phyloP scores from a whole-genome alignment of 2,113 vertebrate genomes.

The Thalassarche chlororhynchos region DNA sequence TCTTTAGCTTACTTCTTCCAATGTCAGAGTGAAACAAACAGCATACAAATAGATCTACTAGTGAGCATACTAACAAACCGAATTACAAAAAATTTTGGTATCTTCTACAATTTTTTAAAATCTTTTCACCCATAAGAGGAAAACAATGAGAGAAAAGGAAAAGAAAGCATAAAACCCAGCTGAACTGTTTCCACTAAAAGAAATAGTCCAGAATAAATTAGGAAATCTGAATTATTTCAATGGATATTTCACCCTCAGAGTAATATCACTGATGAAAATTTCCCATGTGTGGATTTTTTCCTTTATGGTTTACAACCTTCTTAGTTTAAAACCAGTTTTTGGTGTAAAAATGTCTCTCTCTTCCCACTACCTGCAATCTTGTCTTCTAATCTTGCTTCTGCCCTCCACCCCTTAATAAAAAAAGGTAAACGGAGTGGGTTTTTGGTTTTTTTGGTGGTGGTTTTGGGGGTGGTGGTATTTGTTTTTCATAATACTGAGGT shows the following conservation, averaged over 20 bases:
- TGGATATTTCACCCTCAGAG: not conserved
- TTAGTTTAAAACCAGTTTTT: not conserved
- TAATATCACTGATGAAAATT: not conserved
- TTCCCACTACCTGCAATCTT: not conserved
- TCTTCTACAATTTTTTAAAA: not conserved
- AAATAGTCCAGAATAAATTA: not conserved
- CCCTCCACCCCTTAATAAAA: accelerated
- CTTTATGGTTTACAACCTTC: not conserved
- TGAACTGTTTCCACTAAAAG: not conserved
- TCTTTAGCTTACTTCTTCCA: not conserved
- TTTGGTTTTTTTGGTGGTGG: not conserved
- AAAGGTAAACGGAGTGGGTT: accelerated
- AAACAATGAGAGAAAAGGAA: not conserved
- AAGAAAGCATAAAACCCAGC: not conserved
- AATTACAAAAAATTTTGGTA: not conserved
- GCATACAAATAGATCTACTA: not conserved
- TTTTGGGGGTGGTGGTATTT: not conserved
- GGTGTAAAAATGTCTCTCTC: not conserved
- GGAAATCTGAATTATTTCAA: not conserved
- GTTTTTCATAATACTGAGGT: not conserved
- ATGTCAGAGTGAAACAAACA: not conserved
- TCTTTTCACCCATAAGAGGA: accelerated
- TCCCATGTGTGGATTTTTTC: not conserved
- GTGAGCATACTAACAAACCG: not conserved
- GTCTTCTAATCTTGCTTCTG: not conserved